A percentile compares a stretch with the other conserved stretches of the same genome.
These are phyloP conservation scores for Pituophis catenifer DNA, from an alignment of 2,113 vertebrate genomes.

Conservation along the genomic window DNA sequence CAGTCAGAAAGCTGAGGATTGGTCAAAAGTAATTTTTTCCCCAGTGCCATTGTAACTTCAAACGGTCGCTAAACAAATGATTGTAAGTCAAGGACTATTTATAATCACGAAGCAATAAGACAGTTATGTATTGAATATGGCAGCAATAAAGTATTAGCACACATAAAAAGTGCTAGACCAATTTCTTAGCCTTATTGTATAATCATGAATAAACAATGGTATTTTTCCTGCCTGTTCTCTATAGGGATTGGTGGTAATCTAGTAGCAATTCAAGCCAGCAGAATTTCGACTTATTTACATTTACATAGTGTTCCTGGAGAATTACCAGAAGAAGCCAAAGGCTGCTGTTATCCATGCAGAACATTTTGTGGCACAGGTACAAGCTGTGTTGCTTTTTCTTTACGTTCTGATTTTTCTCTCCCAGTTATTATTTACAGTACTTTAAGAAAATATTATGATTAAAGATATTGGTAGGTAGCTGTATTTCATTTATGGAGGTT, in stretches of 20 bases:
- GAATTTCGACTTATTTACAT: slow-evolving; percentile 95
- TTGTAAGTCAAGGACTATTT: background rate
- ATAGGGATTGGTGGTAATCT: slow-evolving; percentile 96
- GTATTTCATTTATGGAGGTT: background rate
- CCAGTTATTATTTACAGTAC: background rate
- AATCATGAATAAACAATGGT: background rate
- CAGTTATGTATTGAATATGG: background rate
- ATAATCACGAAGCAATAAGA: background rate
- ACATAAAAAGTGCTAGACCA: background rate
- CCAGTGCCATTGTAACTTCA: background rate
- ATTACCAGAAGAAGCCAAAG: slow-evolving; percentile 86
- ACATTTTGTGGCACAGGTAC: slow-evolving; percentile 90
- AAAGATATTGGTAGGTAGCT: background rate
- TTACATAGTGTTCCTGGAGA: slow-evolving; percentile 89
- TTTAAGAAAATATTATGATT: background rate
- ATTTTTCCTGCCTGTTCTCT: slow-evolving; percentile 27
- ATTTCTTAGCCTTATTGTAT: background rate
- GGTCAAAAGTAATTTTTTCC: background rate
- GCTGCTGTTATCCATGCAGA: slow-evolving; percentile 88
- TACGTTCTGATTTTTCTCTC: background rate
- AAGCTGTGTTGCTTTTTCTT: slow-evolving; percentile 3
- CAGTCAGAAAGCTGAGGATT: background rate
- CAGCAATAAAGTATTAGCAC: background rate
- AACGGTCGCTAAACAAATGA: background rate
- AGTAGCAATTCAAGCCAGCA: slow-evolving; percentile 96